Conservation (phyloP, 2,888 invertebrate species). For the Drymonia ruficornis region DNA sequence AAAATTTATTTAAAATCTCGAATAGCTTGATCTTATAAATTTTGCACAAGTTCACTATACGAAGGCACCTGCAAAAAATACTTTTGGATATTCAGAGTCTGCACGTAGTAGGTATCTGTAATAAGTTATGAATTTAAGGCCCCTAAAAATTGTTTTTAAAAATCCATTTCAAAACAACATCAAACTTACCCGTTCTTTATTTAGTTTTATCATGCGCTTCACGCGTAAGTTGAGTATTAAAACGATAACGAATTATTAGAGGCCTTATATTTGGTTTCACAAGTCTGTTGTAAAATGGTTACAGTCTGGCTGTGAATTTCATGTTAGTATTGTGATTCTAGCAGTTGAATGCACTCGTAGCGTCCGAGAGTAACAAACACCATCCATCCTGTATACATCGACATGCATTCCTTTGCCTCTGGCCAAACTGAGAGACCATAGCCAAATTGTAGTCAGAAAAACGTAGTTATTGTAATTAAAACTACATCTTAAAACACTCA, state of each 20-base stretch:
- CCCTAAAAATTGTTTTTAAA: background rate
- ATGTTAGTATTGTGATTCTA: conserved; percentile 30
- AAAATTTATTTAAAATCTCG: too few species aligned
- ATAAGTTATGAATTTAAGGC: background rate
- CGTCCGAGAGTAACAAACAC: conserved; percentile 26
- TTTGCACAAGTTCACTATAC: too few species aligned
- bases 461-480: background rate
- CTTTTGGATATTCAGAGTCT: background rate
- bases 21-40: too few species aligned
- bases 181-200: too few species aligned
- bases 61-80: too few species aligned
- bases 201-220: background rate
- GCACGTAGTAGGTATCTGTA: background rate
- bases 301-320: background rate
- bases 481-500: too few species aligned
- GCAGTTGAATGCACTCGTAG: conserved; percentile 20
- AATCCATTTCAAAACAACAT: background rate
- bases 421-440: conserved; percentile 23
- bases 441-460: conserved; percentile 25
- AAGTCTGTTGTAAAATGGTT: background rate
- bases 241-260: background rate
- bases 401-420: conserved; percentile 40
- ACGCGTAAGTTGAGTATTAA: background rate
- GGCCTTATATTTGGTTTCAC: background rate
- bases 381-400: conserved; percentile 33